Conservation (phyloP, 2,113 vertebrate species). For the Pantherophis guttatus region DNA sequence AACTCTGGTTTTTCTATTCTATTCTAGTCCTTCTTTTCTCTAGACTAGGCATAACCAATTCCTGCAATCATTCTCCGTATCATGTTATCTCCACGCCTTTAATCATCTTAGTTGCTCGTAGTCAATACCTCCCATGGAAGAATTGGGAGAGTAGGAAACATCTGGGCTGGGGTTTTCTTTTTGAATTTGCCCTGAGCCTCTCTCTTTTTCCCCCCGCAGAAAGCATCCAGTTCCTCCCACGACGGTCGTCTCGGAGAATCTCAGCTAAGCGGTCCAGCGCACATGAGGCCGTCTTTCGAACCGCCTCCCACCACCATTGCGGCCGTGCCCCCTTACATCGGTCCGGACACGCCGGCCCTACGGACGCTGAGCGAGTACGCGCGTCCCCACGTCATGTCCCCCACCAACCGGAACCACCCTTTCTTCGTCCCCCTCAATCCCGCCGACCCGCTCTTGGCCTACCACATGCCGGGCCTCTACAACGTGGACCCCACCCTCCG, state of each 20-base stretch:
- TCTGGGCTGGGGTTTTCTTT: accelerated
- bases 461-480: conserved; percentile 95
- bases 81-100: no score
- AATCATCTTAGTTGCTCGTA: no score
- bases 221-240: conserved; percentile 89
- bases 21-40: no score
- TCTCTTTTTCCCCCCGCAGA: conserved; percentile 63
- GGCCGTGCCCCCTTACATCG: conserved; percentile 94
- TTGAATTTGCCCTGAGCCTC: background rate
- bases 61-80: no score
- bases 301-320: conserved; percentile 92
- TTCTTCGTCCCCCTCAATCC: conserved; percentile 97
- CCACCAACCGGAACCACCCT: conserved; percentile 95
- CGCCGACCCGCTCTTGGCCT: conserved; percentile 88
- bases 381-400: conserved; percentile 97
- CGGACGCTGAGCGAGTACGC: conserved; percentile 98
- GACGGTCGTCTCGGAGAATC: conserved; percentile 86
- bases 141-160: background rate
- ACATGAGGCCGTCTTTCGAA: conserved; percentile 88
- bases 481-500: conserved; percentile 91
- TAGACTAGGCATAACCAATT: no score
- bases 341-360: conserved; percentile 91
- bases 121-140: background rate
- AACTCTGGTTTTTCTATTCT: no score
- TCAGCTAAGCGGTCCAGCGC: conserved; percentile 81